These are phyloP conservation scores for Cyanistes caeruleus DNA, from an alignment of 2,113 vertebrate species.

Conservation along the genomic window DNA sequence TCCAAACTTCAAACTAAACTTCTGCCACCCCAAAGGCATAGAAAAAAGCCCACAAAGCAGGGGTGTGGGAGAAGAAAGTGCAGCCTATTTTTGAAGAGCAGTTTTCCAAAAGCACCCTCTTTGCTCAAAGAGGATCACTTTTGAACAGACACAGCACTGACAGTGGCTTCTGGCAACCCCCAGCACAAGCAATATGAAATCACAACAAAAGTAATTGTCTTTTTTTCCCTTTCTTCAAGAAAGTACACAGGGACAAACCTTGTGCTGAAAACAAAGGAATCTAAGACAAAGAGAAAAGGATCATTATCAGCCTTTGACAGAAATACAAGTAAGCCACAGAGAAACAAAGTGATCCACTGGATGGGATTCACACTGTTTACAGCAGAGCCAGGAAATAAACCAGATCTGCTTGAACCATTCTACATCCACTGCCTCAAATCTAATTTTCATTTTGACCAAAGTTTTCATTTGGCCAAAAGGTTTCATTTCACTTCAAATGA, in stretches of 20 bases:
- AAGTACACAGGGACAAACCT: not conserved
- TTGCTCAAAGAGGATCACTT: not conserved
- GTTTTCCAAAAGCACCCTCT: not conserved
- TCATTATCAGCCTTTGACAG: not conserved
- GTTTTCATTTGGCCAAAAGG: not conserved
- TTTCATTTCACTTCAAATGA: not conserved
- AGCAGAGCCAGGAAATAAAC: not conserved
- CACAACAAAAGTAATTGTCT: not conserved
- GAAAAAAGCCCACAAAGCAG: not conserved
- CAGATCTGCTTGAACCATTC: not conserved
- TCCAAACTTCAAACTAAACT: not conserved
- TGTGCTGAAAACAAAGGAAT: not conserved
- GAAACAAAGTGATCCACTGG: not conserved
- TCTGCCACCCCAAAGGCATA: not conserved
- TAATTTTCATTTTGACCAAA: not conserved
- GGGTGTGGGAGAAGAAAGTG: fast-evolving
- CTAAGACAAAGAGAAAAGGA: not conserved
- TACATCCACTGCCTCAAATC: not conserved
- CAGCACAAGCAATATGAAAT: not conserved
- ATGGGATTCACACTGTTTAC: not conserved
- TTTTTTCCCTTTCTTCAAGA: not conserved
- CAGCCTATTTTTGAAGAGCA: not conserved
- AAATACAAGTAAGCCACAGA: not conserved
- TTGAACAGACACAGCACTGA: not conserved
- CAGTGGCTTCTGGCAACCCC: not conserved